Evolutionary conservation across 2,888 invertebrate genomes (phyloP).

Genomic region (Pristionchus arcanus): DNA sequence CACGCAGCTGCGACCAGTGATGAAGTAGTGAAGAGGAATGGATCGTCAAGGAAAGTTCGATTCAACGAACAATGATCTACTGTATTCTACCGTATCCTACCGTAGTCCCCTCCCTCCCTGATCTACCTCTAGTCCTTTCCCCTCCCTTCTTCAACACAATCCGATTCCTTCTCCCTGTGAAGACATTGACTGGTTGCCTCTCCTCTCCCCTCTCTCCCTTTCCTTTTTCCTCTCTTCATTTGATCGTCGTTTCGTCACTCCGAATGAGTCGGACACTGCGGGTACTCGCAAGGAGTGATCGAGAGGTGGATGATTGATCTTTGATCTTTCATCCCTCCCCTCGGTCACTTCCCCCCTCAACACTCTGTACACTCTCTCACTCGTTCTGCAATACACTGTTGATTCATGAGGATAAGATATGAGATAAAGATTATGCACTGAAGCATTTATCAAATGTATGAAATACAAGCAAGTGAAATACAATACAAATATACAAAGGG

Average conservation of each 20-base stretch:
- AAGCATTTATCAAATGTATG: too few species aligned
- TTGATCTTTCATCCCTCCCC: not conserved
- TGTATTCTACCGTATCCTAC: not conserved
- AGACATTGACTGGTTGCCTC: constrained; percentile 37
- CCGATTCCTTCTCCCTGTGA: constrained; percentile 40
- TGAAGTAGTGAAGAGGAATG: constrained; percentile 2
- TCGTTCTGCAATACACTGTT: constrained; percentile 38
- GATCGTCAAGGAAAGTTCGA: not conserved
- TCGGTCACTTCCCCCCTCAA: not conserved
- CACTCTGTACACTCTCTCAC: not conserved
- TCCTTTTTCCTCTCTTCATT: constrained; percentile 5
- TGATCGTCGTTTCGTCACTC: constrained; percentile 7
- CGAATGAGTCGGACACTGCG: constrained; percentile 18
- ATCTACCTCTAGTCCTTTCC: constrained; percentile 40
- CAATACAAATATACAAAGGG: too few species aligned
- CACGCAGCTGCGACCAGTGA: not conserved
- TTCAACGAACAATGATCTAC: constrained; percentile 15
- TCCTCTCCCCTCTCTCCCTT: not conserved
- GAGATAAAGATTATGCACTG: constrained; percentile 44
- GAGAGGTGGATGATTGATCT: not conserved
- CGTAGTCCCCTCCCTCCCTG: not conserved
- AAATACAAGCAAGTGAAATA: too few species aligned
- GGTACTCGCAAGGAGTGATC: not conserved
- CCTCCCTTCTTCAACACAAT: not conserved
- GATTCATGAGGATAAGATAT: constrained; percentile 25